Evolutionary conservation across 2,888 invertebrate species (phyloP).

Genomic region (Dasysyrphus tricinctus): DNA sequence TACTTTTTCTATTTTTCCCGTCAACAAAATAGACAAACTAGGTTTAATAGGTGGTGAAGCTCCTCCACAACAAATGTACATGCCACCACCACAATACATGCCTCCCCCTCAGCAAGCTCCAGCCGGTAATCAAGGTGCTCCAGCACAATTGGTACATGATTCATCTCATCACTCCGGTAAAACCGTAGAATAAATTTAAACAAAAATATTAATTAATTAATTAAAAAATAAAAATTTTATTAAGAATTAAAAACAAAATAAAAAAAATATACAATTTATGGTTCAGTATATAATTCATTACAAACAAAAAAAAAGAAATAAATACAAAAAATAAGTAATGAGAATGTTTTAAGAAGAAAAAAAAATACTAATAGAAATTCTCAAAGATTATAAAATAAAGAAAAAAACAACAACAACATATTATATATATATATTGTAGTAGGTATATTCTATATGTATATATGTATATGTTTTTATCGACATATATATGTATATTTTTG

Average conservation of each 20-base stretch:
- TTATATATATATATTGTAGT: constrained; percentile 57
- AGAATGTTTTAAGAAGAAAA: constrained; percentile 53
- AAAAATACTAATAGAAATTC: constrained; percentile 48
- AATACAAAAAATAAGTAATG: constrained; percentile 48
- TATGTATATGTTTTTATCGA: constrained; percentile 47
- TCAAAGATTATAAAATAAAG: constrained; percentile 44
- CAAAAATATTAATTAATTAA: constrained; percentile 49
- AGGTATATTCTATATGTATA: constrained; percentile 66
- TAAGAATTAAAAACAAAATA: constrained; percentile 37
- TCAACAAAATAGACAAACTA: constrained; percentile 79
- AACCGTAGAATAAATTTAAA: constrained; percentile 72
- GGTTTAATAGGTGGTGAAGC: constrained; percentile 82
- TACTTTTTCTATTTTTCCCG: background rate
- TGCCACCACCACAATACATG: constrained; percentile 83
- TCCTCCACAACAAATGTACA: constrained; percentile 80
- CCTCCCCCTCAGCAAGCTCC: constrained; percentile 85
- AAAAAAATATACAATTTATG: constrained; percentile 68
- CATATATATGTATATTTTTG: background rate
- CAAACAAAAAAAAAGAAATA: constrained; percentile 58
- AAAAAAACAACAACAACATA: constrained; percentile 37
- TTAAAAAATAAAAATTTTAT: constrained; percentile 43
- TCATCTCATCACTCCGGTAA: constrained; percentile 77
- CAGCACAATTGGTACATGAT: constrained; percentile 78
- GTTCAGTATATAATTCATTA: constrained; percentile 72
- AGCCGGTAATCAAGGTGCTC: constrained; percentile 85